Base-by-base conservation (phyloP, 2,888 invertebrate genomes). In the Machimus atricapillus region DNA sequence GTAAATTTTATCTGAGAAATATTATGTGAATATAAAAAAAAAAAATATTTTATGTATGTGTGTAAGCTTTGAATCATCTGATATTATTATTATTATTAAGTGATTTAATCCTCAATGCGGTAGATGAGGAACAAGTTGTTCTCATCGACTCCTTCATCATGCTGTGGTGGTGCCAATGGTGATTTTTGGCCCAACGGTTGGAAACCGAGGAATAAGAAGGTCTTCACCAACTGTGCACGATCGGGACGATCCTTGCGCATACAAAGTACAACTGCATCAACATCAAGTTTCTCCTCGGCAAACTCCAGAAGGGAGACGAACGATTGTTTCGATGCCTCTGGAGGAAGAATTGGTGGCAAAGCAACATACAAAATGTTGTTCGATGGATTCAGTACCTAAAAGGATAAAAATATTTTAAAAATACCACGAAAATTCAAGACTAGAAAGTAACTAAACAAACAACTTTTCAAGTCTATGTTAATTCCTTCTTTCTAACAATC, bases 181-280 rank as follows among this genome's bases (percentile, higher is more conserved):
- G 97, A 96, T 90, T 95, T 96, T 76, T 98, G 97, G 73, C 97
- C 95, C 91, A 98, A 94, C 88, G 97, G 95, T 89, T 96, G 95
- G 94, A 99, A 99, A 88, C 99, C 99, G 94, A 99, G 95, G 93
- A 98, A 98, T 96, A 98, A 97, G 95, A 99, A 99, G 52, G 98
- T 98, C 90, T 98, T 96, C 89, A 99, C 95, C 90, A 99, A 94
- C 90, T 96, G 95, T 85, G 96, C 96, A 93, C 97, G 95, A 91
- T 98, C 98, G 82, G 95, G 92, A 86, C 97, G 95, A 91, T 96
- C 95, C 93, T 97, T 97, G 90, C 95, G 95, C 92, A 98, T 95
- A 93, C 96, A 97, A 91, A 95, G 93, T 88, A 95, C 94, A 90
- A 97, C 96, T 91, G 96, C 95, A 90, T 94, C 94, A 92, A 97